Base-by-base conservation (phyloP, 2,113 vertebrate species). In the Rhinopomastus cyanomelas region DNA sequence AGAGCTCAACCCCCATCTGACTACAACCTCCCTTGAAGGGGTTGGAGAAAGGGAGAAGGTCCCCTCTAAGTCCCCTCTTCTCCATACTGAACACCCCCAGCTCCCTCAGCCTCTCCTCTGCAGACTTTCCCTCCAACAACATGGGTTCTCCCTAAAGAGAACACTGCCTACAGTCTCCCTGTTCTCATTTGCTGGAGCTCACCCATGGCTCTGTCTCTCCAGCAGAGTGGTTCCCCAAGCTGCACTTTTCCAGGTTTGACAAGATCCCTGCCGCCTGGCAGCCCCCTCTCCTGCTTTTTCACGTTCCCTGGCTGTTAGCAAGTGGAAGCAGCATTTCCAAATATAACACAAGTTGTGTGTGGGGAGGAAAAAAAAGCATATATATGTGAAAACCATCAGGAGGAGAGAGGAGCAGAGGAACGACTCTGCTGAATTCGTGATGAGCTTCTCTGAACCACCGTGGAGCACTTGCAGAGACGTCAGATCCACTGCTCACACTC, bases 131-230 rank as follows among this genome's bases (percentile, higher is more conserved):
- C 39, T 42, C 11, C 39, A 42, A 42, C 26, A 26, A 3, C 8
- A 69, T 0, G 0, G 8, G 8, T 5, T 46, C 18, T 6, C 42
- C 3, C 1, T 3, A 32, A 55, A 30, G 5, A 75, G 16, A 16
- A 27, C 48, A 42, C 2, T 0, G 19, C 23, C 42, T n/a, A 10
- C 46, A 42, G 0, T 14, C 76, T 16, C 55, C 34, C 32, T 16
- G 14, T 84, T 52, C 42, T 64, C 64, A n/a, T 25, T 52, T 25
- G 5, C n/a, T 22, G 68, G 57, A 72, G 60, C 9, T 4, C 59
- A 73, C 8, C 26, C 71, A 53, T 12, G 66, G 6, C 8, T 7
- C 3, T 29, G 29, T 56, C 57, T 46, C 53, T 16, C 13, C 1
- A 8, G 20, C 16, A 37, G 53, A 73, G 60, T 15, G n/a, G 7